phyloP scores from a whole-genome alignment of 2,888 invertebrate species.

The Lasioglossum oenotherae region DNA sequence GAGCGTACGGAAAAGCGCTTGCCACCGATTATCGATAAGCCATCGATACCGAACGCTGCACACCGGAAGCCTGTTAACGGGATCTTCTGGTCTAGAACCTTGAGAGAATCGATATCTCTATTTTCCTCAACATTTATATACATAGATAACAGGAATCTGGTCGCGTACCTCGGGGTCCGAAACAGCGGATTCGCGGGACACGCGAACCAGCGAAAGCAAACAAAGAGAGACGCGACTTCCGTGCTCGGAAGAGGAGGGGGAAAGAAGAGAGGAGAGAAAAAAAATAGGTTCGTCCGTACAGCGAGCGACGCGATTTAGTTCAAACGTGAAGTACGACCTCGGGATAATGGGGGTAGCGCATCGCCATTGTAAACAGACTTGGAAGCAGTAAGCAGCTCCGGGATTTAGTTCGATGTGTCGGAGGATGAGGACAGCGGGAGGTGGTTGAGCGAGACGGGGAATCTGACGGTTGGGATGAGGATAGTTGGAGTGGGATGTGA shows the following conservation, averaged over 20 bases:
- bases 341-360: conserved; percentile 78
- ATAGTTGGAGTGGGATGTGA: conserved; percentile 44
- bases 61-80: background rate
- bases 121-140: background rate
- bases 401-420: conserved; percentile 78
- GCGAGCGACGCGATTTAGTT: conserved; percentile 34
- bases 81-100: background rate
- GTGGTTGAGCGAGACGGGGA: conserved; percentile 53
- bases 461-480: conserved; percentile 55
- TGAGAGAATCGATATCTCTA: background rate
- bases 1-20: too few relatives aligned
- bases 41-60: background rate
- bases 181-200: conserved; percentile 20
- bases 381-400: conserved; percentile 78
- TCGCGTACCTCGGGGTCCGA: background rate
- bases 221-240: conserved; percentile 6
- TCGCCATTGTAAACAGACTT: conserved; percentile 82
- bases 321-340: conserved; percentile 64
- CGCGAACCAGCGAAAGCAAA: conserved; percentile 21
- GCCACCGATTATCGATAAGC: background rate
- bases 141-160: background rate
- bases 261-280: background rate
- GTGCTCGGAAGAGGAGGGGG: background rate
- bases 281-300: conserved; percentile 24
- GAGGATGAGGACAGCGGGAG: conserved; percentile 56